phyloP scores from a whole-genome alignment of 2,888 invertebrate species.

The Drosophila cognata region DNA sequence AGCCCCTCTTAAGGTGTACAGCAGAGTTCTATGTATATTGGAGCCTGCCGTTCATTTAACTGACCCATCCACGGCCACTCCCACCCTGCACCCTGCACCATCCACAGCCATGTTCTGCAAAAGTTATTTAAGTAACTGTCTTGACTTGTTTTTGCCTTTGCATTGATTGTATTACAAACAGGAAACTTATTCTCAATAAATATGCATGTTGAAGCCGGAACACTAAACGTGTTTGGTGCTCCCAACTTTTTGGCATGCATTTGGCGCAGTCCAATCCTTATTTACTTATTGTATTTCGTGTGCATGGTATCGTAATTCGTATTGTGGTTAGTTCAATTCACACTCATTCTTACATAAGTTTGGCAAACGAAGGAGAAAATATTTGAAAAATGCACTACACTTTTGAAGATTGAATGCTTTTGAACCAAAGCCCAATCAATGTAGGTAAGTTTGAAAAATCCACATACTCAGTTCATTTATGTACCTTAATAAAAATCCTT shows the following conservation, averaged over 20 bases:
- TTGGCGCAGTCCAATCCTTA: slow-evolving; percentile 10
- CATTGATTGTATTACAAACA: slow-evolving; percentile 61
- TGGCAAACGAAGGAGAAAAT: background rate
- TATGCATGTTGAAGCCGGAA: slow-evolving; percentile 21
- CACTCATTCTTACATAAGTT: background rate
- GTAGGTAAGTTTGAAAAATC: background rate
- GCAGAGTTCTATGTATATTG: slow-evolving; percentile 10
- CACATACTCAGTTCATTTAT: background rate
- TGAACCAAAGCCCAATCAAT: background rate
- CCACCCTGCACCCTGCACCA: background rate
- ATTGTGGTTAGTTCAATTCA: slow-evolving; percentile 33
- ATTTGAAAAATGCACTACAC: background rate
- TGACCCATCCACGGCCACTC: slow-evolving; percentile 21
- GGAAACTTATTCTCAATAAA: slow-evolving; percentile 26
- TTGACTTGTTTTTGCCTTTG: slow-evolving; percentile 64
- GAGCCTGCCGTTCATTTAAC: slow-evolving; percentile 51
- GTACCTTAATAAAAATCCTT: background rate
- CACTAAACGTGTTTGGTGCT: slow-evolving; percentile 24
- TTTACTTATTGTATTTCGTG: slow-evolving; percentile 29
- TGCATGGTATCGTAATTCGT: slow-evolving; percentile 20
- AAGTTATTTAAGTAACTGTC: slow-evolving; percentile 72
- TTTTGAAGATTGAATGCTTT: background rate
- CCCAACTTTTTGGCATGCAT: slow-evolving; percentile 13
- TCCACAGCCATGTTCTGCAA: slow-evolving; percentile 1
- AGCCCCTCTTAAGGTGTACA: slow-evolving; percentile 15